Percentiles rank a stretch among this genome's conserved stretches.
Evolutionary conservation across 2,888 invertebrate species (phyloP).

Genomic region (Sphaerophoria rueppellii): DNA sequence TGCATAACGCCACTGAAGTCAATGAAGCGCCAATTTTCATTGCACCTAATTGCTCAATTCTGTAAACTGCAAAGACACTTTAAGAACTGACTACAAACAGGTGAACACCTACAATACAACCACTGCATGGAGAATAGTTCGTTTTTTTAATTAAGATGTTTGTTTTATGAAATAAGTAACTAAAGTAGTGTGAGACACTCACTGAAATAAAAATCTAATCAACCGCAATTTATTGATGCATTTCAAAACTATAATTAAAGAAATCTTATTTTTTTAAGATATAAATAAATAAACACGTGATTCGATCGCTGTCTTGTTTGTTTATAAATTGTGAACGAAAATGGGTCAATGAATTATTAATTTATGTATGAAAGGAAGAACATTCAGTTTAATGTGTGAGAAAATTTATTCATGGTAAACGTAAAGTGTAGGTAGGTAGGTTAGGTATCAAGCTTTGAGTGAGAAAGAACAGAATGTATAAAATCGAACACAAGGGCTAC

Average conservation of each 20-base stretch:
- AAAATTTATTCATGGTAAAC: conserved; percentile 38
- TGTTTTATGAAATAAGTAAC: too few relatives aligned
- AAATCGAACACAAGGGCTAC: conserved; percentile 2
- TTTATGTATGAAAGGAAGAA: conserved; percentile 12
- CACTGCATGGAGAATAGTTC: too few relatives aligned
- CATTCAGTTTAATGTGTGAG: not conserved
- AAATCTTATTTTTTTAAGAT: conserved; percentile 33
- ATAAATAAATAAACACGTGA: conserved; percentile 33
- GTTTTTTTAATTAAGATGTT: too few relatives aligned
- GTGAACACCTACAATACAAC: too few relatives aligned
- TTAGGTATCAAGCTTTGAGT: not conserved
- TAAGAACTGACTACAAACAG: too few relatives aligned
- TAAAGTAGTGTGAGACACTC: not conserved
- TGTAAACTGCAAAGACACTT: too few relatives aligned
- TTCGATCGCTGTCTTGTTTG: not conserved
- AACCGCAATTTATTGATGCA: not conserved
- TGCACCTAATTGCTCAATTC: too few relatives aligned
- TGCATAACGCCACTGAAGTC: too few relatives aligned
- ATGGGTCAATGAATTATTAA: conserved; percentile 53
- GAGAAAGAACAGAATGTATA: conserved; percentile 30
- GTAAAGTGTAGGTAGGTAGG: not conserved
- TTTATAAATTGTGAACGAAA: conserved; percentile 18
- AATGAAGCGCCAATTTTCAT: too few relatives aligned
- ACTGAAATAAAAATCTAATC: not conserved
- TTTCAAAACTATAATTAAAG: not conserved